A percentile compares a stretch with the other conserved stretches of the same genome.
Evolutionary conservation across 2,888 invertebrate species (phyloP).

Genomic region (Brassicogethes aeneus): DNA sequence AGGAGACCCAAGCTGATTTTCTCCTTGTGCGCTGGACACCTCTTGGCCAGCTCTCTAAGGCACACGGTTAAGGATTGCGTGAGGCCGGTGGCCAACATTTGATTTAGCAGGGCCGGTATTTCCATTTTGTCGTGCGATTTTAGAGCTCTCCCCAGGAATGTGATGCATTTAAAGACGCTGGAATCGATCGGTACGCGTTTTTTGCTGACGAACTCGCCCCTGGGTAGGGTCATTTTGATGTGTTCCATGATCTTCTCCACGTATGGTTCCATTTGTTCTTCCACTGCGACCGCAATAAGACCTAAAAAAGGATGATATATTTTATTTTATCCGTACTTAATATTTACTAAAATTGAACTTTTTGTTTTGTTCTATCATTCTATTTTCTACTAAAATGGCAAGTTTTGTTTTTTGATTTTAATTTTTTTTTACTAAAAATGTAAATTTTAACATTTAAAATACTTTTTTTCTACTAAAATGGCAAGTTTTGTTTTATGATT

Average conservation of each 20-base stretch:
- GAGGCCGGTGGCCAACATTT: slow-evolving; percentile 87
- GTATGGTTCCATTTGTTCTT: slow-evolving; percentile 68
- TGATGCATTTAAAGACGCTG: slow-evolving; percentile 88
- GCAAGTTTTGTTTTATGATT: too few relatives aligned
- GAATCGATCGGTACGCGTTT: slow-evolving; percentile 71
- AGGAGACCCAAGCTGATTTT: slow-evolving; percentile 90
- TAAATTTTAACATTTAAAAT: too few relatives aligned
- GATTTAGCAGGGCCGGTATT: slow-evolving; percentile 76
- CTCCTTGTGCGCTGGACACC: slow-evolving; percentile 73
- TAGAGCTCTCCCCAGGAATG: slow-evolving; percentile 78
- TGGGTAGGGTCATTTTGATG: slow-evolving; percentile 44
- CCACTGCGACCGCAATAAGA: slow-evolving; percentile 81
- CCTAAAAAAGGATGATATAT: too few relatives aligned
- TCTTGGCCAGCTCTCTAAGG: slow-evolving; percentile 78
- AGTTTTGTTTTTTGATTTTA: too few relatives aligned
- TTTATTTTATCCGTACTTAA: too few relatives aligned
- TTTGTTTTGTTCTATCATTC: too few relatives aligned
- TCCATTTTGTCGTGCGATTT: slow-evolving; percentile 67
- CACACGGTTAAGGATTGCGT: slow-evolving; percentile 87
- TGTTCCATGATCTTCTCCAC: slow-evolving; percentile 82
- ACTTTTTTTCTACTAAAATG: too few relatives aligned
- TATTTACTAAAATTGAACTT: too few relatives aligned
- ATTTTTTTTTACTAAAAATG: too few relatives aligned
- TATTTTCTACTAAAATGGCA: too few relatives aligned
- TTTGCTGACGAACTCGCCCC: slow-evolving; percentile 67